These are phyloP conservation scores for Cacajao melanocephalus DNA, from an alignment of 2,797 vertebrate species.

Conservation along the genomic window DNA sequence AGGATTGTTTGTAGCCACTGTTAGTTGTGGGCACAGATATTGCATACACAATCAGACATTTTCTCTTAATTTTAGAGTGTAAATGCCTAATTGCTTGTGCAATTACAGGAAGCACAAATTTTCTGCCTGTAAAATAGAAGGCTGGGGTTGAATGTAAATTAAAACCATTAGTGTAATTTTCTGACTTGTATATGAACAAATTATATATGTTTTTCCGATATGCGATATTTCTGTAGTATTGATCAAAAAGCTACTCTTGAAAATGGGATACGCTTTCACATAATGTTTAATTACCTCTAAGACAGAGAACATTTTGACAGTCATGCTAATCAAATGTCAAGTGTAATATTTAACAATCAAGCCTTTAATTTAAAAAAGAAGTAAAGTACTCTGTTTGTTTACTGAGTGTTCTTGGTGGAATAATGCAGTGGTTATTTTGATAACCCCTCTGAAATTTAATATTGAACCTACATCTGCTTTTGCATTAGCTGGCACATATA, in stretches of 20 bases:
- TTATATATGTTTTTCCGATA: conserved; percentile 68
- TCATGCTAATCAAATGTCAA: conserved; percentile 58
- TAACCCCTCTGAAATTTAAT: conserved; percentile 58
- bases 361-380: conserved; percentile 25
- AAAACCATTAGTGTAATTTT: conserved; percentile 74
- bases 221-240: conserved; percentile 53
- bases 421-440: conserved; percentile 48
- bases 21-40: conserved; percentile 61
- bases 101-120: conserved; percentile 75
- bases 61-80: conserved; percentile 72
- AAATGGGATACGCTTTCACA: conserved; percentile 7
- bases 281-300: conserved; percentile 40
- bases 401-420: conserved; percentile 28
- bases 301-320: conserved; percentile 59
- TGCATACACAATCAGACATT: conserved; percentile 73
- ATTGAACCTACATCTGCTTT: conserved; percentile 39
- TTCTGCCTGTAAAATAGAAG: conserved; percentile 67
- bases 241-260: conserved; percentile 45
- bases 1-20: conserved; percentile 61
- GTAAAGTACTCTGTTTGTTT: conserved; percentile 41
- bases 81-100: conserved; percentile 74
- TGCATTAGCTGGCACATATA: conserved; percentile 38
- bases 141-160: conserved; percentile 71
- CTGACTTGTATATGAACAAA: conserved; percentile 74
- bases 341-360: conserved; percentile 60